A percentile compares a stretch with the other conserved stretches of the same genome.
Conservation (phyloP, 2,888 invertebrate species). For the Hirtodrosophila alboralis region DNA sequence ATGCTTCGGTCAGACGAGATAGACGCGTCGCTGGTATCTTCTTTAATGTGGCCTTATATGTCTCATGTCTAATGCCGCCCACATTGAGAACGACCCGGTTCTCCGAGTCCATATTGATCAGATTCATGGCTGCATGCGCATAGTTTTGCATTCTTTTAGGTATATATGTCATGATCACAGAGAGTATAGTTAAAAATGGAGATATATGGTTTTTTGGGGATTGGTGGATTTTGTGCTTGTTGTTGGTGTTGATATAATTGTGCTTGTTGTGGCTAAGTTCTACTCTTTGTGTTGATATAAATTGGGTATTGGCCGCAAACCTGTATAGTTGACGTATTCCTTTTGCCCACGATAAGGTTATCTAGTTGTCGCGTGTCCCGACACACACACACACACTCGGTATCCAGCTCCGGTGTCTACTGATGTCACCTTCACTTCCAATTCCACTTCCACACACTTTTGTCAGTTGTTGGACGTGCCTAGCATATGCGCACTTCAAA, state of each 20-base stretch:
- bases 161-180: constrained; percentile 77
- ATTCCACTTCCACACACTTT: too few species aligned
- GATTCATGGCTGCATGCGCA: constrained; percentile 89
- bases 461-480: constrained; percentile 49
- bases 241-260: constrained; percentile 13
- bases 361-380: constrained; percentile 40
- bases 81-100: constrained; percentile 99
- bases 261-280: constrained; percentile 15
- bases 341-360: constrained; percentile 50
- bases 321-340: constrained; percentile 59
- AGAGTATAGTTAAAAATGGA: background rate
- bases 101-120: constrained; percentile 97
- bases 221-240: constrained; percentile 3
- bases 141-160: constrained; percentile 78
- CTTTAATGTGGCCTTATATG: constrained; percentile 97
- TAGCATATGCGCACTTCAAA: constrained; percentile 53
- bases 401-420: constrained; percentile 37
- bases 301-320: constrained; percentile 46
- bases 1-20: constrained; percentile 96
- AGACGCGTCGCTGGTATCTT: constrained; percentile 98
- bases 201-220: background rate
- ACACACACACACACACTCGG: constrained; percentile 26
- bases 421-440: constrained; percentile 29
- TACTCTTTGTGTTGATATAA: constrained; percentile 11
- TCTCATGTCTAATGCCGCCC: constrained; percentile 98